Evolutionary conservation across 2,888 invertebrate genomes (phyloP).

Genomic region (Pyrrhosoma nymphula): DNA sequence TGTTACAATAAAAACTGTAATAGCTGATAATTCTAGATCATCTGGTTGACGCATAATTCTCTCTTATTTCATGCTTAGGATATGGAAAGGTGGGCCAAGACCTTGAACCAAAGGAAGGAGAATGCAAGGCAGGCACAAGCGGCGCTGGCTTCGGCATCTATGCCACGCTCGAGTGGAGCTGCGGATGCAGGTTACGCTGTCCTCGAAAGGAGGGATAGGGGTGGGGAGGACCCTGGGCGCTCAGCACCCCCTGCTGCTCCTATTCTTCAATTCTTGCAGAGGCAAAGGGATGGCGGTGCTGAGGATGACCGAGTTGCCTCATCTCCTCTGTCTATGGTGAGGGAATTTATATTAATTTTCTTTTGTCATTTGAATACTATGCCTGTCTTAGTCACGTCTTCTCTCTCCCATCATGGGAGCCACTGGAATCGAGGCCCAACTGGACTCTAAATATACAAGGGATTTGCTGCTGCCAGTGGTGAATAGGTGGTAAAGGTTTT

Average conservation of each 20-base stretch:
- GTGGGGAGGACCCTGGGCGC: conserved; percentile 60
- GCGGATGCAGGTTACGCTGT: conserved; percentile 97
- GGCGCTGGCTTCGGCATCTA: conserved; percentile 73
- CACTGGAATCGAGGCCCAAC: too few relatives aligned
- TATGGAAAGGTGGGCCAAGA: conserved; percentile 97
- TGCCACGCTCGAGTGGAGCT: conserved; percentile 83
- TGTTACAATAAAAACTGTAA: too few relatives aligned
- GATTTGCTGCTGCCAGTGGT: too few relatives aligned
- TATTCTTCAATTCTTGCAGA: conserved; percentile 47
- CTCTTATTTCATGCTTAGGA: conserved; percentile 78
- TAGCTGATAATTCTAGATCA: too few relatives aligned
- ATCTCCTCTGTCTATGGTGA: conserved; percentile 46
- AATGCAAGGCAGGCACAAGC: conserved; percentile 76
- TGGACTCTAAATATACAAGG: too few relatives aligned
- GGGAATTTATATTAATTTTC: neutral
- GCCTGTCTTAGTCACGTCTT: too few relatives aligned
- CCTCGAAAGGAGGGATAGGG: conserved; percentile 86
- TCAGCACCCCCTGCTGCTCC: conserved; percentile 55
- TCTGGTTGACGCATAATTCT: too few relatives aligned
- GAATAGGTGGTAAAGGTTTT: too few relatives aligned
- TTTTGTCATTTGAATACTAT: neutral
- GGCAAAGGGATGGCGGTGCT: conserved; percentile 51
- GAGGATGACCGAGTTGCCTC: conserved; percentile 51
- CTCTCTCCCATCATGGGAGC: too few relatives aligned
- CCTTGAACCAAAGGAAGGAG: conserved; percentile 97